Evolutionary conservation across 2,113 vertebrate species (phyloP), one percentile per base, ranked within the genome.

Genomic region (Halichoerus grypus): DNA sequence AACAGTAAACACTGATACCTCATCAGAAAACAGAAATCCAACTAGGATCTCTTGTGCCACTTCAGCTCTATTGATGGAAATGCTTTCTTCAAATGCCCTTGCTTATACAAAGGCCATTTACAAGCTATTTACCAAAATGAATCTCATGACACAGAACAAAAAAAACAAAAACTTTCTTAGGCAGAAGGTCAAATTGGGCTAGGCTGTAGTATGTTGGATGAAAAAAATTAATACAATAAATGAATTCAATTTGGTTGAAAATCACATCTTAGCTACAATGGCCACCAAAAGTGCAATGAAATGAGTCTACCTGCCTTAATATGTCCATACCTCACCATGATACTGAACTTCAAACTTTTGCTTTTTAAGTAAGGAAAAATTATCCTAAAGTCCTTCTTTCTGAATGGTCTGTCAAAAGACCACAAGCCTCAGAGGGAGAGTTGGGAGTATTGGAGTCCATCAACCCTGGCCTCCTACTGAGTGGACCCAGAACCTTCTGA

Each of bases 11-110:
- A 91, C 76, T 0, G 61, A 98, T 94, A 67, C 88, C 31, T 95
- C 91, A 97, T 97, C 95, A 86, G 98, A 98, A 92, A 96, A 79
- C 83, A 71, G 88, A 97, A 97, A 53, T 91, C 33, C 88, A 74
- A 39, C 1, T 0, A 93, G 90, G 12, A 71, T 57, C 15, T 79
- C 88, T 46, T 1, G 63, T 36, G 49, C 46, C 95, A 12, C 77
- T 96, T 97, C n/a, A 89, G 81, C 77, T 86, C 59, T 92, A 21
- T 46, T 93, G 89, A 46, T 39, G 82, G 88, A 97, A 98, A 87
- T 22, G 46, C 3, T 89, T 95, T 85, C 55, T 96, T 81, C 69
- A 63, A 77, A 93, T 92, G 10, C 21, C 86, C 67, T 51, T 57
- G 49, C 16, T 74, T 55, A 15, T 28, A 88, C 51, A 94, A 91